Conservation (phyloP, 2,888 invertebrate species). For the Campaea margaritaria region DNA sequence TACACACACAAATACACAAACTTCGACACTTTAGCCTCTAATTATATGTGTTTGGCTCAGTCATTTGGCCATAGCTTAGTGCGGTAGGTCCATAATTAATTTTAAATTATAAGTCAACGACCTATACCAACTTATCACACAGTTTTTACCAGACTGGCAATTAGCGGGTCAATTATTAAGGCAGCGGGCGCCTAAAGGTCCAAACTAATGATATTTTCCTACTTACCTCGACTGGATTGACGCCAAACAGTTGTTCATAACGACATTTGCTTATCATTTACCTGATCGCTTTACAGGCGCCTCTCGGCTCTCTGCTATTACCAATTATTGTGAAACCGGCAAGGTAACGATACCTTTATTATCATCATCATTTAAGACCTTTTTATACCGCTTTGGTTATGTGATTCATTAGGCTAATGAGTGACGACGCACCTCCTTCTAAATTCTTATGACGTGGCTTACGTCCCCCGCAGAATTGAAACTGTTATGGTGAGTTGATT, state of each 20-base stretch:
- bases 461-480: constrained; percentile 30
- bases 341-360: constrained; percentile 3
- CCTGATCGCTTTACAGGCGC: constrained; percentile 2
- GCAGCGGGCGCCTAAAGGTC: constrained; percentile 10
- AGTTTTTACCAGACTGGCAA: not conserved
- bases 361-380: constrained; percentile 15
- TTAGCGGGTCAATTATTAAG: constrained; percentile 2
- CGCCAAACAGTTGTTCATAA: constrained; percentile 3
- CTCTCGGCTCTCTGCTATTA: constrained; percentile 11
- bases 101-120: constrained; percentile 6
- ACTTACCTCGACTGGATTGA: not conserved
- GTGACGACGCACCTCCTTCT: constrained; percentile 24
- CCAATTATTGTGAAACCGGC: constrained; percentile 29
- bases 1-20: no score
- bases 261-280: not conserved
- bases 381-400: constrained; percentile 17
- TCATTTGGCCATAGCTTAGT: no score
- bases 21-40: no score
- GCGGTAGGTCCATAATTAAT: no score
- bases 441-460: constrained; percentile 28
- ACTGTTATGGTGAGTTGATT: constrained; percentile 23
- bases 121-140: constrained; percentile 16
- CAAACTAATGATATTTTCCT: constrained; percentile 9
- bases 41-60: no score
- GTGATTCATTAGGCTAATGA: constrained; percentile 35